Evolutionary conservation across 2,888 invertebrate genomes (phyloP).

Genomic region (Pimpla rufipes): DNA sequence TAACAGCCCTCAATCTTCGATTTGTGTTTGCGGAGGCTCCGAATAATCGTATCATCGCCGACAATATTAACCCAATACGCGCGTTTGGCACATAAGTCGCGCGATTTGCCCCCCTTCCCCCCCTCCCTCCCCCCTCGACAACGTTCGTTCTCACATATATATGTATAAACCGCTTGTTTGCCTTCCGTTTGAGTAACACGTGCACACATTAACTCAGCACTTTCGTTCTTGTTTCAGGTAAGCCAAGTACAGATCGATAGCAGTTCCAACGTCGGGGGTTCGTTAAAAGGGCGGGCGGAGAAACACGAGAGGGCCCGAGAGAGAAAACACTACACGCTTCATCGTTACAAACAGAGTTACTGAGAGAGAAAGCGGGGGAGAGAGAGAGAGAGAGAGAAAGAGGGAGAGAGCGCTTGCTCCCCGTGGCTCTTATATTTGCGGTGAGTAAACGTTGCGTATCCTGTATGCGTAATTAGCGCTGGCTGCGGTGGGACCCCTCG

Average conservation of each 20-base stretch:
- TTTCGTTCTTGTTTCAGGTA: constrained; percentile 82
- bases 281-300: constrained; percentile 1
- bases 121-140: no score
- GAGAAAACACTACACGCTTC: neutral
- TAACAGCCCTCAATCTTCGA: constrained; percentile 15
- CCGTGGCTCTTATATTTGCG: constrained; percentile 76
- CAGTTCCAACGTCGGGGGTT: constrained; percentile 35
- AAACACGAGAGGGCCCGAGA: constrained; percentile 20
- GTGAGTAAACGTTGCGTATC: constrained; percentile 82
- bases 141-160: neutral
- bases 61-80: constrained; percentile 10
- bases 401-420: no score
- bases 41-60: constrained; percentile 7
- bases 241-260: constrained; percentile 73
- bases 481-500: constrained; percentile 72
- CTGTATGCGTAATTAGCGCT: constrained; percentile 81
- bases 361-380: neutral
- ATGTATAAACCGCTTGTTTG: constrained; percentile 62
- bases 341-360: neutral
- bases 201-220: constrained; percentile 70
- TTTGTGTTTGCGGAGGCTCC: neutral
- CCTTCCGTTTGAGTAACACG: constrained; percentile 55
- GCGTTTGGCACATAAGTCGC: neutral
- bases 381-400: no score
- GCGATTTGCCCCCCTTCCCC: neutral